Conservation (phyloP, 2,113 vertebrate species). For the Brachyhypopomus occidentalis region DNA sequence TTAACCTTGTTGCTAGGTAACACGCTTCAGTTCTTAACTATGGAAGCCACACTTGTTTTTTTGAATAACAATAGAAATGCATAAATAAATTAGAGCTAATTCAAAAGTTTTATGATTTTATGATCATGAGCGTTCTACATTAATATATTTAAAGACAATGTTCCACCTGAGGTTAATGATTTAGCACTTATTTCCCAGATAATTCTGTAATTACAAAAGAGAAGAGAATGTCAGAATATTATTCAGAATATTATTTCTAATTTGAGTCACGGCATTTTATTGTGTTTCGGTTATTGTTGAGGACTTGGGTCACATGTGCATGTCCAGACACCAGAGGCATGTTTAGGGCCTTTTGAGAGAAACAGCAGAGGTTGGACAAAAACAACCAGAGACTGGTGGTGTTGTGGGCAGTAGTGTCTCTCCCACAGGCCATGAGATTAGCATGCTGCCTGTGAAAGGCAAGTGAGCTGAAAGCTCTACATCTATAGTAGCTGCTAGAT, state of each 20-base stretch:
- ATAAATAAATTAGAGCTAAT: conserved; percentile 1
- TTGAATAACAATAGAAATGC: background rate
- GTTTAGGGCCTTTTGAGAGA: background rate
- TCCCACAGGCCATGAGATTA: no score
- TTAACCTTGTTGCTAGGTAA: background rate
- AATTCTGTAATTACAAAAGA: background rate
- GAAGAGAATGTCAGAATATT: background rate
- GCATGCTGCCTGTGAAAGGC: no score
- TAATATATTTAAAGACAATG: background rate
- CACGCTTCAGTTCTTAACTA: background rate
- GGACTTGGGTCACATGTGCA: background rate
- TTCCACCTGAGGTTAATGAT: background rate
- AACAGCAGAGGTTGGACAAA: background rate
- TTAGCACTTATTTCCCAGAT: background rate
- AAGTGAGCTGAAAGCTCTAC: no score
- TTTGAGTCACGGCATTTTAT: background rate
- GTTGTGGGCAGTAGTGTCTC: no score
- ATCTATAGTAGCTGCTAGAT: no score
- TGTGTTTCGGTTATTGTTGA: background rate
- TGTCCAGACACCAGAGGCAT: background rate
- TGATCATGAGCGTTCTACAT: background rate
- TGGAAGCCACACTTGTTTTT: background rate
- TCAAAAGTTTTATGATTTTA: background rate
- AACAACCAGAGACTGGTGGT: no score
- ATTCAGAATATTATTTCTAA: background rate